These are phyloP conservation scores for Kradibia gibbosae DNA, from an alignment of 1,140 invertebrate genomes.

Conservation along the genomic window DNA sequence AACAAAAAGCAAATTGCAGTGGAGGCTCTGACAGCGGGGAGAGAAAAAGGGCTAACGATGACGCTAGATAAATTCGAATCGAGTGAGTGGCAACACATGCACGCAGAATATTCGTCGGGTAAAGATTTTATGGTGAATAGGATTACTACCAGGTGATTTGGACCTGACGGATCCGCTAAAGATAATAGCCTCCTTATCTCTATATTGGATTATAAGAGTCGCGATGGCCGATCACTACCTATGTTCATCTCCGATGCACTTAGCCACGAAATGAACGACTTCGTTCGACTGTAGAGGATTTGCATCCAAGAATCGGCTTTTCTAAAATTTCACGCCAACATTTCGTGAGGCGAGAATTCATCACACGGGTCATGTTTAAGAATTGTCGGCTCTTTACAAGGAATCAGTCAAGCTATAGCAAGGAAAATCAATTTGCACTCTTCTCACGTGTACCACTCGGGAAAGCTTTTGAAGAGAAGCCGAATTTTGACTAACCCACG, in stretches of 20 bases:
- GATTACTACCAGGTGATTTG: slow-evolving; percentile 54
- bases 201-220: slow-evolving; percentile 40
- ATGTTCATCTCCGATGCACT: not conserved
- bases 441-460: slow-evolving; percentile 19
- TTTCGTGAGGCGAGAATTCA: not conserved
- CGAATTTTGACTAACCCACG: slow-evolving; percentile 10
- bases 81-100: not conserved
- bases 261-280: not conserved
- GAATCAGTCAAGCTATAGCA: not conserved
- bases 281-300: not conserved
- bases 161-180: slow-evolving; percentile 54
- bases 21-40: too few species aligned
- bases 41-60: not conserved
- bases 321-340: not conserved
- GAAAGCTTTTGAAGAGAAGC: not conserved
- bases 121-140: slow-evolving; percentile 47
- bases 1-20: not conserved
- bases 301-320: not conserved
- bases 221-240: not conserved
- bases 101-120: slow-evolving; percentile 44
- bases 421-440: slow-evolving; percentile 38
- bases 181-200: slow-evolving; percentile 47
- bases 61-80: not conserved
- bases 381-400: not conserved
- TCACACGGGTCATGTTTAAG: not conserved